These are phyloP conservation scores for Phalloptychus januarius DNA, from an alignment of 2,797 vertebrate species.

Conservation along the genomic window DNA sequence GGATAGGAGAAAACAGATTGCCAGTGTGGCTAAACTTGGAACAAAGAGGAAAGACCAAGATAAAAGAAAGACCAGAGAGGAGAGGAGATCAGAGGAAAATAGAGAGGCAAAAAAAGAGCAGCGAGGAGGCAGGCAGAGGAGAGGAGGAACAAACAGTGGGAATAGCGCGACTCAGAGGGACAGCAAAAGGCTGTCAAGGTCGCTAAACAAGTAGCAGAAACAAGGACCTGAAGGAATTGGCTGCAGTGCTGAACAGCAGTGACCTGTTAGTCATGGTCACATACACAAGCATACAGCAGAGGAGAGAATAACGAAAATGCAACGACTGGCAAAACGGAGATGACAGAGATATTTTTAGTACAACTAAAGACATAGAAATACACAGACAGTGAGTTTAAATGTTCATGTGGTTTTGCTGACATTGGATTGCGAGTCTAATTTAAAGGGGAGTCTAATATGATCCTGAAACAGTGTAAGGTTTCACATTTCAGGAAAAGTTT, in stretches of 20 bases:
- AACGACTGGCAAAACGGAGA: constrained; percentile 46
- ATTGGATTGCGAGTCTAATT: not conserved
- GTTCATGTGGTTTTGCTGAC: constrained; percentile 3
- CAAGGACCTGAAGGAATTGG: constrained; percentile 76
- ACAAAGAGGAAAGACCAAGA: constrained; percentile 46
- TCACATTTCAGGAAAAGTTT: constrained; percentile 12
- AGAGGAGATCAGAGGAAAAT: constrained; percentile 58
- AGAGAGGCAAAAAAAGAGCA: constrained; percentile 32
- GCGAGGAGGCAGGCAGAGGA: constrained; percentile 40
- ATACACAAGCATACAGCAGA: constrained; percentile 57
- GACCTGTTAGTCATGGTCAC: constrained; percentile 78
- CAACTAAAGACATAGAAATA: constrained; percentile 11
- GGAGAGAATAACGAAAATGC: constrained; percentile 41
- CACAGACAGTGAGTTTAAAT: constrained; percentile 2
- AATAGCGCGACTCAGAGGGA: constrained; percentile 63
- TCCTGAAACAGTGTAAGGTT: constrained; percentile 14
- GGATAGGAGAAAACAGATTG: constrained; percentile 54
- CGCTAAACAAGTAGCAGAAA: constrained; percentile 74
- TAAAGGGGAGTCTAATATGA: not conserved
- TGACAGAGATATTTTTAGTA: constrained; percentile 44
- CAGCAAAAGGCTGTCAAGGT: constrained; percentile 75
- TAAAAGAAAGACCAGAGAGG: constrained; percentile 42
- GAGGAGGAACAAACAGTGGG: constrained; percentile 37
- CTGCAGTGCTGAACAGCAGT: constrained; percentile 69
- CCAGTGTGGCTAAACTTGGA: constrained; percentile 64